These are phyloP conservation scores for Lampris incognitus DNA, from an alignment of 2,113 vertebrate species.

Conservation along the genomic window DNA sequence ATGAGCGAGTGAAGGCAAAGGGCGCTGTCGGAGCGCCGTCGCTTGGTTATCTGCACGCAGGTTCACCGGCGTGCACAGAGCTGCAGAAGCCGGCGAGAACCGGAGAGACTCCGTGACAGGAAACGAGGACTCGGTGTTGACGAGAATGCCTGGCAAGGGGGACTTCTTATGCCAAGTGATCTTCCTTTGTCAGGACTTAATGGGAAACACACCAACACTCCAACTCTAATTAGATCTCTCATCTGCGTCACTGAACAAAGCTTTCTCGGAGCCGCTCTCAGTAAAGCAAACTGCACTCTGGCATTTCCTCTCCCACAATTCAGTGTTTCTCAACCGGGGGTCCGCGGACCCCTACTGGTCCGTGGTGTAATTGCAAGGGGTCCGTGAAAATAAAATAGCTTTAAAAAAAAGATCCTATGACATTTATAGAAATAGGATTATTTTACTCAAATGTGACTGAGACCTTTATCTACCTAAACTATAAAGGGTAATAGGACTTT, in stretches of 20 bases:
- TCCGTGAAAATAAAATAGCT: no score
- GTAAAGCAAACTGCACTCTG: slow-evolving; percentile 40
- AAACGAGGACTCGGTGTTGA: slow-evolving; percentile 47
- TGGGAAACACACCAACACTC: slow-evolving; percentile 71
- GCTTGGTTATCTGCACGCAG: slow-evolving; percentile 63
- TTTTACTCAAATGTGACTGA: no score
- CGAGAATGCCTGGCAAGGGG: slow-evolving; percentile 41
- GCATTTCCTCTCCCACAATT: not conserved
- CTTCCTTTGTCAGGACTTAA: slow-evolving; percentile 57
- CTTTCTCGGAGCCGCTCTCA: slow-evolving; percentile 64
- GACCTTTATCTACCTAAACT: no score
- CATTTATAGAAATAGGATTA: no score
- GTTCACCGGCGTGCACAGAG: slow-evolving; percentile 48
- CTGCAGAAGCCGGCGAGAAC: slow-evolving; percentile 41
- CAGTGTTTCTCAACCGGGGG: no score
- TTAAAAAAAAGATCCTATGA: no score
- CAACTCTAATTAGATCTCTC: slow-evolving; percentile 71
- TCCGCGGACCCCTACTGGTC: no score
- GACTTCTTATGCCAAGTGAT: slow-evolving; percentile 64
- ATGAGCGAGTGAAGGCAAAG: slow-evolving; percentile 57
- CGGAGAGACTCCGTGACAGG: slow-evolving; percentile 46
- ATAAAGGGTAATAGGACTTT: no score
- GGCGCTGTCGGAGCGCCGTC: slow-evolving; percentile 59
- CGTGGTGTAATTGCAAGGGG: no score
- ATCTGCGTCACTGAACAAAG: slow-evolving; percentile 54